phyloP scores from a whole-genome alignment of 2,113 vertebrate genomes.

The Daubentonia madagascariensis region DNA sequence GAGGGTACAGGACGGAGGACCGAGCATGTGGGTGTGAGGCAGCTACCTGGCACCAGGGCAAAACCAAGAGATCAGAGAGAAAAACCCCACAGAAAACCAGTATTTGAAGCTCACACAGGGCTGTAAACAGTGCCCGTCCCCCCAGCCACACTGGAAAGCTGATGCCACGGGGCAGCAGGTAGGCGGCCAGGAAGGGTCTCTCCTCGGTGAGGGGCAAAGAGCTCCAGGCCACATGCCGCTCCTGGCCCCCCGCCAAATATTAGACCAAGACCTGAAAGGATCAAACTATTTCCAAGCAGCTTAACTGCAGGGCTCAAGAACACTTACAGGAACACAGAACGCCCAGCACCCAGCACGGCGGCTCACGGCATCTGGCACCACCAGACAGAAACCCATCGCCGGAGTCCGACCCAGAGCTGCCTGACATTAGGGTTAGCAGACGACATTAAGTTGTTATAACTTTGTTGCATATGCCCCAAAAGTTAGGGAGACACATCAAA shows the following conservation, averaged over 20 bases:
- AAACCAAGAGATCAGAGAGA: no score
- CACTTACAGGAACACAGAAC: neutral
- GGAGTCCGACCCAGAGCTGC: rapidly evolving
- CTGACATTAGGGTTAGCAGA: neutral
- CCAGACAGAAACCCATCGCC: rapidly evolving
- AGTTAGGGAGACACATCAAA: neutral
- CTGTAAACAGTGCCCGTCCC: rapidly evolving
- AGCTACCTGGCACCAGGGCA: neutral
- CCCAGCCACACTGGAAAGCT: neutral
- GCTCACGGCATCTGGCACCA: neutral
- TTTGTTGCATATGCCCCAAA: neutral
- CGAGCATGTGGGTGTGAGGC: rapidly evolving
- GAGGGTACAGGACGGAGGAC: neutral
- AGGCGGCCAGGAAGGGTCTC: neutral
- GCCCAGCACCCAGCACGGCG: no score
- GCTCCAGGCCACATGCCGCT: rapidly evolving
- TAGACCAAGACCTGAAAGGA: neutral
- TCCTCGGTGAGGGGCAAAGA: neutral
- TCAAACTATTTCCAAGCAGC: neutral
- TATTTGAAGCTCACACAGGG: neutral
- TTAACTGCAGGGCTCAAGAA: no score
- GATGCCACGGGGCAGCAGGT: rapidly evolving
- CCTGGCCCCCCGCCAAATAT: no score
- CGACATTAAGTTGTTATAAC: rapidly evolving
- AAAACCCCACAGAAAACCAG: no score